Evolutionary conservation across 2,888 invertebrate species (phyloP).

Genomic region (Psococerastis gibbosa): DNA sequence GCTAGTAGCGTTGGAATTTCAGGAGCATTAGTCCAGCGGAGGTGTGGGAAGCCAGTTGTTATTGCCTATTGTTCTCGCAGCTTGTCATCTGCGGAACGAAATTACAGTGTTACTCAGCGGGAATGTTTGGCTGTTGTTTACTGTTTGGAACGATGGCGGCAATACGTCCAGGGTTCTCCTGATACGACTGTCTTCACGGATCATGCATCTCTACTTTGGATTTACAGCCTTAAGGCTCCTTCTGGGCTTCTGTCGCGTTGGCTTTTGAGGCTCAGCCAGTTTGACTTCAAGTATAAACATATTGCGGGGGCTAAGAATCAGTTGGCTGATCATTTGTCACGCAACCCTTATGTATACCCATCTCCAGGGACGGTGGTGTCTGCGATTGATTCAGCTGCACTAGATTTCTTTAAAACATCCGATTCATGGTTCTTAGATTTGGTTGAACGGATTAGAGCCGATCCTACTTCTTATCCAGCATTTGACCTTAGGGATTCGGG

Average conservation of each 20-base stretch:
- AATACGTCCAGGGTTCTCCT: slow-evolving; percentile 2
- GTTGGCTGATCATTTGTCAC: too few relatives aligned
- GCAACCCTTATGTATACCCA: too few relatives aligned
- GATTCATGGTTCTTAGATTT: not conserved
- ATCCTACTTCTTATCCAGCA: not conserved
- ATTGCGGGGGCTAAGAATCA: too few relatives aligned
- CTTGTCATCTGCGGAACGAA: not conserved
- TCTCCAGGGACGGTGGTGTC: too few relatives aligned
- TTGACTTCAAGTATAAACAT: too few relatives aligned
- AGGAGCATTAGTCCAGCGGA: not conserved
- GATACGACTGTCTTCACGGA: not conserved
- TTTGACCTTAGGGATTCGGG: not conserved
- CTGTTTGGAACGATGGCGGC: not conserved
- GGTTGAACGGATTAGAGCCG: not conserved
- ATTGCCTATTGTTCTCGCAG: not conserved
- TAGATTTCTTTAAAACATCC: not conserved
- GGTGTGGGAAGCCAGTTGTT: not conserved
- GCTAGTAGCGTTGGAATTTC: not conserved
- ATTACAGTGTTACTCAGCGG: not conserved
- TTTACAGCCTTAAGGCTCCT: not conserved
- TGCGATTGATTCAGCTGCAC: too few relatives aligned
- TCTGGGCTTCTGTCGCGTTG: not conserved
- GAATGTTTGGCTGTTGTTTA: slow-evolving; percentile 7
- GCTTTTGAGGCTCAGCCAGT: not conserved
- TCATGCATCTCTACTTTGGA: not conserved